phyloP scores from a whole-genome alignment of 2,888 invertebrate genomes.

The Caenorhabditis imperialis region DNA sequence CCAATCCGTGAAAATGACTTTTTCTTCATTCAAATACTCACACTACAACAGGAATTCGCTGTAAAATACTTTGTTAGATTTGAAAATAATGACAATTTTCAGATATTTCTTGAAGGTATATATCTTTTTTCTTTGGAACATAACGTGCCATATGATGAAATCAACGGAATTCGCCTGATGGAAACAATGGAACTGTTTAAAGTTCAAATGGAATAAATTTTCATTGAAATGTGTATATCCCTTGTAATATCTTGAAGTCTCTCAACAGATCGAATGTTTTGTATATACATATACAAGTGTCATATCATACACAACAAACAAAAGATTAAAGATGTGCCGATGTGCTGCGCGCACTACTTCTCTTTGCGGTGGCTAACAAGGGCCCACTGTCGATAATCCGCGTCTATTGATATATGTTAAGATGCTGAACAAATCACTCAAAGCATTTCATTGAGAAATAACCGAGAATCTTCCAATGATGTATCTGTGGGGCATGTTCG shows the following conservation, averaged over 20 bases:
- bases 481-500: neutral
- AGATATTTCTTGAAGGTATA: slow-evolving; percentile 6
- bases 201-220: slow-evolving; percentile 16
- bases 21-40: slow-evolving; percentile 25
- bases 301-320: slow-evolving; percentile 48
- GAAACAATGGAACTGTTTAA: slow-evolving; percentile 14
- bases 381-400: slow-evolving; percentile 35
- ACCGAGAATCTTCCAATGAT: neutral
- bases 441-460: too few relatives aligned
- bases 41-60: neutral
- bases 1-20: slow-evolving; percentile 2
- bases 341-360: slow-evolving; percentile 37
- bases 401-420: too few relatives aligned
- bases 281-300: slow-evolving; percentile 45
- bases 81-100: neutral
- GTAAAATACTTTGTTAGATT: neutral
- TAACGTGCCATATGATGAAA: neutral
- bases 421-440: too few relatives aligned
- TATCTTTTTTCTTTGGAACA: slow-evolving; percentile 10
- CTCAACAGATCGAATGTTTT: slow-evolving; percentile 23
- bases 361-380: slow-evolving; percentile 26
- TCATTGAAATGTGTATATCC: slow-evolving; percentile 1
- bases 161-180: slow-evolving; percentile 22
- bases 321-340: slow-evolving; percentile 53
- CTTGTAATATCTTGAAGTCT: neutral